Base-by-base conservation (phyloP, 2,888 invertebrate genomes). In the Ormyrus nitidulus region DNA sequence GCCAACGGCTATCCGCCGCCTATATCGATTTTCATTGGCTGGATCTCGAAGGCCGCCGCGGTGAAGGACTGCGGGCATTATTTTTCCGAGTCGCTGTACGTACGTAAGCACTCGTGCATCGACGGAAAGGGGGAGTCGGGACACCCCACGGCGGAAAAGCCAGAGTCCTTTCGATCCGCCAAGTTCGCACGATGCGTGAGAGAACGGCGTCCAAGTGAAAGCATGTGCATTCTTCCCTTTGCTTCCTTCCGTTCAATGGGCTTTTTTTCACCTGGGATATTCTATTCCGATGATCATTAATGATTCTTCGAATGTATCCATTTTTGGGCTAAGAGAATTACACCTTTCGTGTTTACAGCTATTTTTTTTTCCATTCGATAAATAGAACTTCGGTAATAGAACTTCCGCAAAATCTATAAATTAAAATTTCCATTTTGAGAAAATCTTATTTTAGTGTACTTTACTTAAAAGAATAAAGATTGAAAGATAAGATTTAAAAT, bases 111-210 rank as follows among this genome's bases (percentile, higher is more conserved):
- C 19, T 19, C 19, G 19, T 19, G 73, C n/a, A 13, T 53, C n/a
- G 62, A 48, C 44, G 56, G 13, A 61, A 61, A 53, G 58, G 69
- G 69, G 76, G 48, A 62, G 62, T 69, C 19, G 19, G 19, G 62
- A 76, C 56, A 69, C 76, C 69, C 76, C 54, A 68, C 65, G 19
- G 5, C n/a, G 51, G 54, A 69, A 62, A 76, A 34, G 13, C 62
- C 68, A 62, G 62, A 69, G 76, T 69, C 54, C 76, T 76, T 66
- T 34, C 62, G 69, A 76, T 69, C 54, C 48, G 19, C 54, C 11
- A 69, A 76, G 76, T 76, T 76, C 76, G 76, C 76, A 76, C 76
- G 76, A 69, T 48, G 48, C 76, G 76, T 76, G 76, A 76, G 76
- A 76, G 69, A 76, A 59, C 13, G n/a, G 44, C 11, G 48, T 46